phyloP scores from a whole-genome alignment of 1,140 invertebrate species.

The Platorchestia sp. region DNA sequence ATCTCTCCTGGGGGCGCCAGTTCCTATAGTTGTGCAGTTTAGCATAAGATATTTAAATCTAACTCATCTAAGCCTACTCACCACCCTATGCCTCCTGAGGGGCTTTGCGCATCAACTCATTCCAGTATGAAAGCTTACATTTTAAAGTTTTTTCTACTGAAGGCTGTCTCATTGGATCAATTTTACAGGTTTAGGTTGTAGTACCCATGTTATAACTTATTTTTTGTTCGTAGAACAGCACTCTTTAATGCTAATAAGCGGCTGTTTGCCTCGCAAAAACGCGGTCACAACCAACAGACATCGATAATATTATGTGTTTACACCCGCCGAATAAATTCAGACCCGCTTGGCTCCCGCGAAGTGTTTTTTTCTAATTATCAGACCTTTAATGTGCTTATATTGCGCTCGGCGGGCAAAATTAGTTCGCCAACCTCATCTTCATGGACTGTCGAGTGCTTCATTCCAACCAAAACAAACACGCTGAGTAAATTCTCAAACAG shows the following conservation, averaged over 20 bases:
- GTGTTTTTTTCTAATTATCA: neutral
- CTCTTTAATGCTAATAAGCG: neutral
- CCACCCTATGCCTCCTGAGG: too few relatives aligned
- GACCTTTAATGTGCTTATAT: neutral
- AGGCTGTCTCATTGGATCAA: too few relatives aligned
- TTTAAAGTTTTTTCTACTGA: too few relatives aligned
- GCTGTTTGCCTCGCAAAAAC: neutral
- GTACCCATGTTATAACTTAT: too few relatives aligned
- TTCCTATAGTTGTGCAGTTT: too few relatives aligned
- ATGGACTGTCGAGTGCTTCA: neutral
- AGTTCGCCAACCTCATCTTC: neutral
- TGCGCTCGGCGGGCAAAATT: neutral
- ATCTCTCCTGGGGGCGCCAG: too few relatives aligned
- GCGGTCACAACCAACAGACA: neutral
- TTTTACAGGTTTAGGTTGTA: too few relatives aligned
- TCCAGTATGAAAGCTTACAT: too few relatives aligned
- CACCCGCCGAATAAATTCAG: neutral
- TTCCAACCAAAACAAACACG: neutral
- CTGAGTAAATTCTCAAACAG: neutral
- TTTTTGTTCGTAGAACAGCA: neutral
- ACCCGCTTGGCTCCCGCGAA: neutral
- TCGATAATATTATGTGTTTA: neutral
- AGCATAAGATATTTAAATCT: too few relatives aligned
- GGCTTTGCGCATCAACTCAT: too few relatives aligned
- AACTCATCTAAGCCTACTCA: too few relatives aligned